Percentiles rank a stretch among this genome's conserved stretches.
These are phyloP conservation scores for Lasioglossum albipes DNA, from an alignment of 1,140 invertebrate species.

Conservation along the genomic window DNA sequence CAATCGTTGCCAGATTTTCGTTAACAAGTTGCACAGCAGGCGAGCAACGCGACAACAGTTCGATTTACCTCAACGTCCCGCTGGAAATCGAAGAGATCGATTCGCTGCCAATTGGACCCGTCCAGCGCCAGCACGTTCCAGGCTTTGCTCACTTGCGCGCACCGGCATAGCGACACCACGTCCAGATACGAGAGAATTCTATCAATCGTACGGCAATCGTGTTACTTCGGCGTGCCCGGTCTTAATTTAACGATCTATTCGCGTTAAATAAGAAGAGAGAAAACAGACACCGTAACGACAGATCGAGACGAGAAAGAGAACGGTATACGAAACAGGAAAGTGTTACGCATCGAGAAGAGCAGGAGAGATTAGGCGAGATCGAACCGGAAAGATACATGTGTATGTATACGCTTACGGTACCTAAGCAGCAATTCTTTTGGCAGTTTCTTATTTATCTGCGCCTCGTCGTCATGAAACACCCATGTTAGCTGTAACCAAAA, in stretches of 20 bases:
- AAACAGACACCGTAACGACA: not conserved
- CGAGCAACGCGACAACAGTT: slow-evolving; percentile 29
- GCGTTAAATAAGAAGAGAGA: not conserved
- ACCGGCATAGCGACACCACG: slow-evolving; percentile 97
- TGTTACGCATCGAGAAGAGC: not conserved
- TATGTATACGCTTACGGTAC: slow-evolving; percentile 70
- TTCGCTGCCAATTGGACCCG: slow-evolving; percentile 99
- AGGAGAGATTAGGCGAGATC: not conserved
- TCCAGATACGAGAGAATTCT: slow-evolving; percentile 99
- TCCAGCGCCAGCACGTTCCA: slow-evolving; percentile 99
- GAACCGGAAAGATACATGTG: too few relatives aligned
- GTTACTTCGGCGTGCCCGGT: slow-evolving; percentile 16
- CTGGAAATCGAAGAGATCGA: slow-evolving; percentile 99
- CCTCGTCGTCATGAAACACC: slow-evolving; percentile 88
- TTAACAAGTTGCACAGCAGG: not conserved
- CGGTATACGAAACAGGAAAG: not conserved
- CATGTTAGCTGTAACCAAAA: slow-evolving; percentile 78
- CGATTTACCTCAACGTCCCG: slow-evolving; percentile 94
- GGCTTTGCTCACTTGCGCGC: slow-evolving; percentile 97
- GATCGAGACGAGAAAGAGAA: not conserved
- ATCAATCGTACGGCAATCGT: slow-evolving; percentile 65
- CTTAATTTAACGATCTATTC: slow-evolving; percentile 8
- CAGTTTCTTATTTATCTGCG: slow-evolving; percentile 96
- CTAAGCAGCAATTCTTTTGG: slow-evolving; percentile 96
- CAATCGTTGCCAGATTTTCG: too few relatives aligned